Evolutionary conservation across 2,888 invertebrate genomes (phyloP).

Genomic region (Coelinius sp.): DNA sequence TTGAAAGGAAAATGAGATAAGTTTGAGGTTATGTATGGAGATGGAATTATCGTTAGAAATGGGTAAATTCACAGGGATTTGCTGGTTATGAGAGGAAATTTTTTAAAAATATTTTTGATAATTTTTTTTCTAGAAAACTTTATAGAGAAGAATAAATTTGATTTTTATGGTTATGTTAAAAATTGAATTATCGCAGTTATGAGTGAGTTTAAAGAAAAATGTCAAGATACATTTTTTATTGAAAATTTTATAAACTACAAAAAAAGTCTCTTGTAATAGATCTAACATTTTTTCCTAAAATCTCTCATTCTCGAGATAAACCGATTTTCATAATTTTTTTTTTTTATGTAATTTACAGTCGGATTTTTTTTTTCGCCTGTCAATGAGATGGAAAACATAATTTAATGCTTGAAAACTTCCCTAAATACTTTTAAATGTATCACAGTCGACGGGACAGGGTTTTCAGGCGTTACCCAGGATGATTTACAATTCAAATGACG

Average conservation of each 20-base stretch:
- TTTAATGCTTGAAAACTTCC: conserved; percentile 44
- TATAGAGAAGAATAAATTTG: too few species aligned
- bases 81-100: neutral
- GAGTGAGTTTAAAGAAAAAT: too few species aligned
- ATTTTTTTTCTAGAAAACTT: too few species aligned
- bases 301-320: too few species aligned
- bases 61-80: neutral
- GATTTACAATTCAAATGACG: conserved; percentile 64
- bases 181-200: too few species aligned
- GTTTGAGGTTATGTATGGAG: neutral
- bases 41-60: conserved; percentile 17
- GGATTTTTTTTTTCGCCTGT: neutral
- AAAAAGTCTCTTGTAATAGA: too few species aligned
- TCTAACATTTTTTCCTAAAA: too few species aligned
- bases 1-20: neutral
- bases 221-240: too few species aligned
- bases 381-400: conserved; percentile 22
- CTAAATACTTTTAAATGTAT: conserved; percentile 53
- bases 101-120: neutral
- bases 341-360: neutral
- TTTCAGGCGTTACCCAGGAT: conserved; percentile 26
- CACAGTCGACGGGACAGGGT: neutral
- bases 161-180: too few species aligned
- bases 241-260: too few species aligned
- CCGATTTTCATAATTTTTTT: too few species aligned